These are phyloP conservation scores for Tragelaphus imberbis DNA, from an alignment of 2,113 vertebrate species.

Conservation along the genomic window DNA sequence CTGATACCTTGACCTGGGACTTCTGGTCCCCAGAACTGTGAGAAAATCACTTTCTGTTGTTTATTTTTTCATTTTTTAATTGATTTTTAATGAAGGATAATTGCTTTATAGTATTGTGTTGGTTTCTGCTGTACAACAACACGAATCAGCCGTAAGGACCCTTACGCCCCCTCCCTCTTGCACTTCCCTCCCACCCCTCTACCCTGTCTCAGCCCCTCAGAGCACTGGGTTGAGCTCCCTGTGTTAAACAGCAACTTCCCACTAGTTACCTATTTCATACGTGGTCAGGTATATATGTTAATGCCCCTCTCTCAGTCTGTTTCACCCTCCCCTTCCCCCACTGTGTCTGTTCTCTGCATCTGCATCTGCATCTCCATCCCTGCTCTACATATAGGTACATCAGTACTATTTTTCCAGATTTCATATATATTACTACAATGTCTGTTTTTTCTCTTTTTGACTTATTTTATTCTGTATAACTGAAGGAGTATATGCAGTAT, in stretches of 20 bases:
- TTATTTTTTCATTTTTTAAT: background rate
- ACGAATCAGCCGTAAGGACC: background rate
- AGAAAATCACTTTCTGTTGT: background rate
- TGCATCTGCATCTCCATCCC: background rate
- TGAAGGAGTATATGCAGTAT: background rate
- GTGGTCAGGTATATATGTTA: rapidly evolving
- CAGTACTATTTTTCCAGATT: background rate
- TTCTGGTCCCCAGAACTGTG: background rate
- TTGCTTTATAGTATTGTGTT: background rate
- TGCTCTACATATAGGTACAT: background rate
- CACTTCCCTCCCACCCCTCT: background rate
- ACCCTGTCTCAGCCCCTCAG: background rate
- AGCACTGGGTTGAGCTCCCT: background rate
- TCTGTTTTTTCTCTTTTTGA: background rate
- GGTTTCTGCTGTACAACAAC: background rate
- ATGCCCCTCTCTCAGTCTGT: background rate
- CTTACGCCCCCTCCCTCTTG: background rate
- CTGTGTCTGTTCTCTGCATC: background rate
- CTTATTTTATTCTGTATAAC: background rate
- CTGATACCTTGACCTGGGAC: background rate
- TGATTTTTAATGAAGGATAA: background rate
- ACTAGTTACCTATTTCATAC: background rate
- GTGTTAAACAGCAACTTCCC: background rate
- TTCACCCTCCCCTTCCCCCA: background rate
- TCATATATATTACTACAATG: background rate